Evolutionary conservation across 2,113 vertebrate genomes (phyloP), one percentile per base, ranked within the genome.

Genomic region (Pterocles orientalis): DNA sequence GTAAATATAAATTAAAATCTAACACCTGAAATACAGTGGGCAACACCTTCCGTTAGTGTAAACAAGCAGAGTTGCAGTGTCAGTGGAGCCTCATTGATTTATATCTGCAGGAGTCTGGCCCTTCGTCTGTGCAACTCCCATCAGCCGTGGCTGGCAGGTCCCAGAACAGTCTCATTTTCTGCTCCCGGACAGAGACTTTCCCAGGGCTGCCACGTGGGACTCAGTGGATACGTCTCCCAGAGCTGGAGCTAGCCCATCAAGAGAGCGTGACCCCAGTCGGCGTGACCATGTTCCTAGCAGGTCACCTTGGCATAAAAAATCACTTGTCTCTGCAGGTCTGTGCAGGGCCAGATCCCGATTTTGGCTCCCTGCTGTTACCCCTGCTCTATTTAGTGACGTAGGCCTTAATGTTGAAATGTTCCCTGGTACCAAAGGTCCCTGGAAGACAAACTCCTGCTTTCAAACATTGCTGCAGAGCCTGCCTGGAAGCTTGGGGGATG

Each of bases 151-250:
- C 72, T 45, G 16, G 29, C 66, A 84, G 65, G 53, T 95, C 86
- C 86, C 78, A 39, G 94, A 88, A 78, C 48, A 90, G 79, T 39
- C 41, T 88, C 45, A 10, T 86, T 43, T 84, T 91, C 95, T 91
- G 45, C 51, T 47, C 12, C 41, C 64, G n/a, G 47, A 60, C 15
- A 48, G 28, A 61, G 12, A 78, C 16, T 78, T 78, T 53, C 28
- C 41, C 34, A 65, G 50, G 29, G 7, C 19, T 56, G 43, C 56
- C 61, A 18, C 1, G 1, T 28, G 29, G 36, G 14, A 54, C 16
- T 60, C 41, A 47, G 39, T 8, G 7, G 48, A 29, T 21, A 16
- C 2, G 0, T 53, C 31, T 88, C 66, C 29, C 29, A 87, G 24
- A 60, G 9, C 14, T 17, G 41, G 26, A 57, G 19, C 26, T 26